Evolutionary conservation across 2,113 vertebrate genomes (phyloP).

Genomic region (Phocoena phocoena): DNA sequence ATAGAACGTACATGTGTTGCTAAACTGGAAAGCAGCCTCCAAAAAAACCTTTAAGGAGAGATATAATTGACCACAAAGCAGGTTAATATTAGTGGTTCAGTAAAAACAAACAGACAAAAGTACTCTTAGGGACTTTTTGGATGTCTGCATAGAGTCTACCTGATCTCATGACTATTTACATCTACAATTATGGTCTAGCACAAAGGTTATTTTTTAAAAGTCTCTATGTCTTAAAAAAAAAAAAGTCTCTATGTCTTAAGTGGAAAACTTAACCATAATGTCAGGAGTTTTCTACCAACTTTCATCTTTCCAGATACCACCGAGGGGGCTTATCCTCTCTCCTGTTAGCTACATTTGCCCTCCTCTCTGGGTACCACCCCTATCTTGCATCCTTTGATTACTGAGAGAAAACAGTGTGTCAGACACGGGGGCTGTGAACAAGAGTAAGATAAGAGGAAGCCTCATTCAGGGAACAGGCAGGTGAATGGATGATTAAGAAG

Average conservation of each 20-base stretch:
- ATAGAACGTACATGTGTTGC: rapidly evolving
- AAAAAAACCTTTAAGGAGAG: background rate
- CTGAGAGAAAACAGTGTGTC: background rate
- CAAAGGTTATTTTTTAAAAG: background rate
- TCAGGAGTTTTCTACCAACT: background rate
- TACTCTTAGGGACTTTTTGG: background rate
- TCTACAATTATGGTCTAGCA: background rate
- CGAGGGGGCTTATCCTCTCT: too few relatives aligned
- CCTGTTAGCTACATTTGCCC: background rate
- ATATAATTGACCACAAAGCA: background rate
- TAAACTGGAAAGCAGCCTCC: background rate
- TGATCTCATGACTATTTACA: background rate
- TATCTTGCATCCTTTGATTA: background rate
- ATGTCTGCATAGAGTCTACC: background rate
- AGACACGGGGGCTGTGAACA: background rate
- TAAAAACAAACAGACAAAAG: background rate
- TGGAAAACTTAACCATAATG: background rate
- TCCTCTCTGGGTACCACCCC: background rate
- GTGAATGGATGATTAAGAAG: background rate
- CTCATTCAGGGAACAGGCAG: too few relatives aligned
- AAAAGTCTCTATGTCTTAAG: background rate
- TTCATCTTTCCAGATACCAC: background rate
- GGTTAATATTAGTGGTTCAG: background rate
- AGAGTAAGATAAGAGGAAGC: background rate
- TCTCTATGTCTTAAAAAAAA: background rate